Evolutionary conservation across 1,140 invertebrate genomes (phyloP).

Genomic region (Lepidurus packardi): DNA sequence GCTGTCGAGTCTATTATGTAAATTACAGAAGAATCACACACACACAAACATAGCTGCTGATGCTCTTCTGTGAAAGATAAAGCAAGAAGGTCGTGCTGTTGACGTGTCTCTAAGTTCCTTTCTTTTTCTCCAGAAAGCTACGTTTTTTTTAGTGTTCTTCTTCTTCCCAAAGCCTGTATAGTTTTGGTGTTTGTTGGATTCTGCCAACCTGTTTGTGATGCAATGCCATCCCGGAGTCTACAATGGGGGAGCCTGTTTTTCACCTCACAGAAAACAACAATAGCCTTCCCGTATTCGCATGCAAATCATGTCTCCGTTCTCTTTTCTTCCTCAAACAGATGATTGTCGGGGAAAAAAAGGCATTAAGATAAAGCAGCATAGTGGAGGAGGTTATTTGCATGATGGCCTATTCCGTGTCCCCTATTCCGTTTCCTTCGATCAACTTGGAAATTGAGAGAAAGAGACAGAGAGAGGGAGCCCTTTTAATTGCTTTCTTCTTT

Average conservation of each 20-base stretch:
- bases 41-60: not conserved
- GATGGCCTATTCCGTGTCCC: not conserved
- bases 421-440: not conserved
- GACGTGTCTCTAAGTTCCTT: not conserved
- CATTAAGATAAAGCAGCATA: not conserved
- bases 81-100: conserved; percentile 8
- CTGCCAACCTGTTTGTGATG: conserved; percentile 21
- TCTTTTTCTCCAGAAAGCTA: not conserved
- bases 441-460: not conserved
- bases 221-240: not conserved
- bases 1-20: not conserved
- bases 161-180: not conserved
- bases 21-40: not conserved
- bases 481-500: conserved; percentile 2
- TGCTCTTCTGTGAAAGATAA: not conserved
- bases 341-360: not conserved
- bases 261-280: conserved; percentile 8
- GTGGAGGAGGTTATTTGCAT: conserved; percentile 9
- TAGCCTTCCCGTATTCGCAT: not conserved
- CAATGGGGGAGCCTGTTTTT: not conserved
- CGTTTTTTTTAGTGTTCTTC: not conserved
- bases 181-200: not conserved
- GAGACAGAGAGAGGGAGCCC: not conserved
- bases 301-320: not conserved
- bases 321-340: not conserved